Percentiles rank a stretch among this genome's conserved stretches.
phyloP scores from a whole-genome alignment of 2,113 vertebrate species.

The Vulpes ferrilata region DNA sequence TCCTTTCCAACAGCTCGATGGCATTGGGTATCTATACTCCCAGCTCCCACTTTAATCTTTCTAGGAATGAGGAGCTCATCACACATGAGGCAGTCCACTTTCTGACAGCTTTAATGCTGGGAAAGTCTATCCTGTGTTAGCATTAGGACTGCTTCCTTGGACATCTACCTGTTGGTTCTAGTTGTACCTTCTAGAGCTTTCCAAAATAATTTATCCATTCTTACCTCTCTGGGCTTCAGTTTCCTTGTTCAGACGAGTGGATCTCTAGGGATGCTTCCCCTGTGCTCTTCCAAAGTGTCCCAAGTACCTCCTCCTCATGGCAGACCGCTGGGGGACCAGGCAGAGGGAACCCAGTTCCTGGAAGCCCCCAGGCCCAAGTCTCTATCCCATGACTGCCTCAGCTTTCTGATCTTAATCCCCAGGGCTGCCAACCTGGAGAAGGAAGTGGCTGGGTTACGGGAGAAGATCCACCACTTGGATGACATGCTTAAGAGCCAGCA shows the following conservation, averaged over 20 bases:
- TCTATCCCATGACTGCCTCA: not conserved
- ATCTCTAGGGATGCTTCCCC: not conserved
- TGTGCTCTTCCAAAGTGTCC: not conserved
- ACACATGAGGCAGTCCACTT: not conserved
- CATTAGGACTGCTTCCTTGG: not conserved
- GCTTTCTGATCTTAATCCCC: not conserved
- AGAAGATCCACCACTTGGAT: conserved; percentile 97
- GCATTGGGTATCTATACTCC: not conserved
- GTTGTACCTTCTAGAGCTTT: not conserved
- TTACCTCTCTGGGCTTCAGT: not conserved
- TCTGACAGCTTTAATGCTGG: not conserved
- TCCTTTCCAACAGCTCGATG: not conserved
- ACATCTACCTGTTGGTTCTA: not conserved
- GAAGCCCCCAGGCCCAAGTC: not conserved
- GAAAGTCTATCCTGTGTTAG: not conserved
- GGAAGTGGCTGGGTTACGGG: conserved; percentile 93
- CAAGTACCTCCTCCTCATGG: not conserved
- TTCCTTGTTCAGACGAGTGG: not conserved
- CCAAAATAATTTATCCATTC: not conserved
- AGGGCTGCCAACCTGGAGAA: conserved; percentile 93
- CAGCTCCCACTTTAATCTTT: not conserved
- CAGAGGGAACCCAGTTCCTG: not conserved
- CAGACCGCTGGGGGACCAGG: not conserved
- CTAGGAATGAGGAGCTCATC: not conserved
- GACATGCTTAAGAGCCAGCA: conserved; percentile 98